Percentiles rank a stretch among this genome's conserved stretches.
Evolutionary conservation across 1,140 invertebrate species (phyloP).

Genomic region (Euwallacea similis): DNA sequence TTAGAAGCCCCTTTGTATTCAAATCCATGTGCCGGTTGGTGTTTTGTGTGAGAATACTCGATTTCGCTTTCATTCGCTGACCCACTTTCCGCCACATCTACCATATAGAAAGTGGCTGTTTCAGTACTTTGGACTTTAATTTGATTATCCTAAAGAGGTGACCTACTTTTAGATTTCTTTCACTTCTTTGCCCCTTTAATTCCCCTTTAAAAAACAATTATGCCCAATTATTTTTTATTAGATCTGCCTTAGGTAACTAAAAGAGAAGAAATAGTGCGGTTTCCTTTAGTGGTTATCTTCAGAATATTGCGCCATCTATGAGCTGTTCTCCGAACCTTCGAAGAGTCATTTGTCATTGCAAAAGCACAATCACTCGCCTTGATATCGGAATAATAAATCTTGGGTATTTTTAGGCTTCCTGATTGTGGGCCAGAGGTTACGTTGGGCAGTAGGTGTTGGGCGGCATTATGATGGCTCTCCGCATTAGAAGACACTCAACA

Average conservation of each 20-base stretch:
- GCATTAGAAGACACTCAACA: too few species aligned
- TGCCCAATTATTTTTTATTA: conserved; percentile 15
- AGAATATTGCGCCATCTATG: too few species aligned
- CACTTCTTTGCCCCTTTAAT: neutral
- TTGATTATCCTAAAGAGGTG: conserved; percentile 33
- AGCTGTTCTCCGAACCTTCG: too few species aligned
- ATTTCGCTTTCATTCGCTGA: conserved; percentile 54
- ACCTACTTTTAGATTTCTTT: conserved; percentile 24
- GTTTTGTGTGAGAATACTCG: conserved; percentile 49
- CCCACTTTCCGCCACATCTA: conserved; percentile 52
- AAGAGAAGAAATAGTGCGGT: neutral
- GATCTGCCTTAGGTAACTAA: neutral
- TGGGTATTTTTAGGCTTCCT: too few species aligned
- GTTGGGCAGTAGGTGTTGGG: too few species aligned
- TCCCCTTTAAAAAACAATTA: neutral
- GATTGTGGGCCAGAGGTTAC: too few species aligned
- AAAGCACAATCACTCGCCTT: neutral
- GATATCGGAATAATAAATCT: too few species aligned
- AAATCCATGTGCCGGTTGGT: conserved; percentile 48
- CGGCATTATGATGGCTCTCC: too few species aligned
- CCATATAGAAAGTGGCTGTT: conserved; percentile 43
- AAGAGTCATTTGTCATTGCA: neutral
- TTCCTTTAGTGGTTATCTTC: neutral
- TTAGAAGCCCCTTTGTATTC: conserved; percentile 47
- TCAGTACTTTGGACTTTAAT: conserved; percentile 35